Conservation (phyloP, 2,888 invertebrate genomes). For the Thyatira batis region DNA sequence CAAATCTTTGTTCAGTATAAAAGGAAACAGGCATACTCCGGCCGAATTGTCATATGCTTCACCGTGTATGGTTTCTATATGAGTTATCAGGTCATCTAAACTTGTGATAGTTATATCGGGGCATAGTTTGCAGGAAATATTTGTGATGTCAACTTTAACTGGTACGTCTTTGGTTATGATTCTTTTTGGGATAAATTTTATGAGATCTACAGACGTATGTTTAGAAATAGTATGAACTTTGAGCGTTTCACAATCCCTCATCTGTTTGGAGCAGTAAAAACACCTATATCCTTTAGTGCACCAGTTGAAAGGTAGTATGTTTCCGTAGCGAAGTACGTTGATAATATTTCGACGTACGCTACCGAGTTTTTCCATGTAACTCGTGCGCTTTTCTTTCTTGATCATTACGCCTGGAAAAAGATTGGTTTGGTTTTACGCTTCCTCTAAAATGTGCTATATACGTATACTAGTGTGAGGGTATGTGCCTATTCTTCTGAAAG, state of each 20-base stretch:
- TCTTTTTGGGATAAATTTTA: slow-evolving; percentile 45
- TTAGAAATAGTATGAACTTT: slow-evolving; percentile 47
- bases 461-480: slow-evolving; percentile 24
- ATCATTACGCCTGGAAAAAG: slow-evolving; percentile 61
- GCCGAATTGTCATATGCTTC: slow-evolving; percentile 43
- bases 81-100: slow-evolving; percentile 50
- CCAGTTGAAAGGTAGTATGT: slow-evolving; percentile 62
- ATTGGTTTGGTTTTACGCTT: slow-evolving; percentile 22
- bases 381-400: slow-evolving; percentile 31
- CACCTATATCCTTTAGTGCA: slow-evolving; percentile 61
- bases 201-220: slow-evolving; percentile 44
- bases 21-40: slow-evolving; percentile 58
- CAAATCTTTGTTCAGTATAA: slow-evolving; percentile 44
- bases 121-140: slow-evolving; percentile 55
- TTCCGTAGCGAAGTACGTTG: slow-evolving; percentile 54
- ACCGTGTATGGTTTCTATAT: slow-evolving; percentile 45
- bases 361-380: slow-evolving; percentile 49
- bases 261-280: slow-evolving; percentile 59
- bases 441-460: slow-evolving; percentile 11
- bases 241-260: slow-evolving; percentile 49
- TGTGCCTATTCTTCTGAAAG: slow-evolving; percentile 5
- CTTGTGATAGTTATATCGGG: slow-evolving; percentile 25
- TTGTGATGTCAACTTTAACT: slow-evolving; percentile 57
- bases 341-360: slow-evolving; percentile 53
- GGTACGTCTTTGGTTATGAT: slow-evolving; percentile 64